Evolutionary conservation across 2,797 vertebrate genomes (phyloP).

Genomic region (Sardinella longiceps): DNA sequence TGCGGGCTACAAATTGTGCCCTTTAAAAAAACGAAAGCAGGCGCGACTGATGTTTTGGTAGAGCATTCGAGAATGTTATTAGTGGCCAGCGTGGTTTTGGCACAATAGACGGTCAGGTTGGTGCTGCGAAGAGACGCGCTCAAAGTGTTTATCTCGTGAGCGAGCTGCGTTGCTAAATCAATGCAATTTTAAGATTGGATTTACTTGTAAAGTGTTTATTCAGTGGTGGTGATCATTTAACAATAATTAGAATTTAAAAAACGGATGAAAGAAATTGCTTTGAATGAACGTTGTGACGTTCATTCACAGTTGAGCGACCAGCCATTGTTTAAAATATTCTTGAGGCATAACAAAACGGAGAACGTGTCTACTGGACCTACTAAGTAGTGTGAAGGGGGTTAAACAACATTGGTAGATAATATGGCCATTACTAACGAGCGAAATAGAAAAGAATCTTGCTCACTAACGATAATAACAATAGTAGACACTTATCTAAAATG

Average conservation of each 20-base stretch:
- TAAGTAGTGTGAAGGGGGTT: constrained; percentile 22
- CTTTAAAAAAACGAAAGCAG: neutral
- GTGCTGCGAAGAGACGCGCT: constrained; percentile 55
- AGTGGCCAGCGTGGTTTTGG: constrained; percentile 37
- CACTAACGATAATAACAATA: constrained; percentile 41
- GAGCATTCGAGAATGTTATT: constrained; percentile 44
- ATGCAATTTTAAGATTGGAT: neutral
- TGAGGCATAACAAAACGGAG: constrained; percentile 46
- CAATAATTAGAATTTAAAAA: neutral
- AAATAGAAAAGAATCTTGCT: constrained; percentile 19
- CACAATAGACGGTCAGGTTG: constrained; percentile 58
- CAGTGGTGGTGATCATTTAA: neutral
- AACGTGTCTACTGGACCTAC: neutral
- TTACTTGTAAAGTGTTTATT: neutral
- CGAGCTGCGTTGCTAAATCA: constrained; percentile 38
- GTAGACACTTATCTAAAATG: constrained; percentile 58
- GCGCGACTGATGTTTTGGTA: neutral
- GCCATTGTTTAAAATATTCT: constrained; percentile 51
- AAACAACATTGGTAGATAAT: constrained; percentile 15
- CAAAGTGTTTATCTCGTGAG: constrained; percentile 62
- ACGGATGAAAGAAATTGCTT: neutral
- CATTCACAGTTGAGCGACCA: constrained; percentile 29
- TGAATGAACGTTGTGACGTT: neutral
- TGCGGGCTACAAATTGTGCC: neutral
- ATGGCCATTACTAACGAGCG: constrained; percentile 18